Conservation (phyloP, 1,140 invertebrate genomes). For the Conus betulinus region DNA sequence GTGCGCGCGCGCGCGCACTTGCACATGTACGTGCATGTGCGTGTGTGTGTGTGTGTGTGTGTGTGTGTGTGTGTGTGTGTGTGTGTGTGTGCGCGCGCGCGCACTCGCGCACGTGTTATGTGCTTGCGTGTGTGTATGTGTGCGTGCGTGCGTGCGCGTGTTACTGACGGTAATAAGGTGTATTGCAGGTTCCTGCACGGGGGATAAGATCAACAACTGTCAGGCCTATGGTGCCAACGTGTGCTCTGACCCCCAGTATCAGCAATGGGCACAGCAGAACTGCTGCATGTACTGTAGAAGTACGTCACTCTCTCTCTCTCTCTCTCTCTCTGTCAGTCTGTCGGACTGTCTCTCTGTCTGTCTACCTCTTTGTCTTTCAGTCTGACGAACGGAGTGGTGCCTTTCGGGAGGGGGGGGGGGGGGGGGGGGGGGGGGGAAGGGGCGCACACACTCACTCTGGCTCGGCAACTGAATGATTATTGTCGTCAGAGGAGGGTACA, state of each 20-base stretch:
- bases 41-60: not conserved
- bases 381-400: too few relatives aligned
- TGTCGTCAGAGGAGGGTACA: too few relatives aligned
- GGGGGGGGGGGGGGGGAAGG: not conserved
- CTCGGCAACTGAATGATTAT: too few relatives aligned
- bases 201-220: conserved; percentile 18
- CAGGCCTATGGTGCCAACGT: not conserved
- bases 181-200: conserved; percentile 7
- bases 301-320: not conserved
- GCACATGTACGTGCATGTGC: not conserved
- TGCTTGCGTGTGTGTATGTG: not conserved
- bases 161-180: not conserved
- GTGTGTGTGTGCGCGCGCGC: not conserved
- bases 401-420: not conserved
- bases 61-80: not conserved
- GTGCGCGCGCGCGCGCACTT: not conserved
- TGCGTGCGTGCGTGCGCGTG: not conserved
- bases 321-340: not conserved
- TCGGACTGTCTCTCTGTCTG: not conserved
- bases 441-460: not conserved
- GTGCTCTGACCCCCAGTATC: conserved; percentile 35
- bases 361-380: not conserved
- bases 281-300: conserved; percentile 30
- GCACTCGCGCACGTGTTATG: not conserved
- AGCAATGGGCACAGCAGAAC: conserved; percentile 38